A percentile compares a stretch with the other conserved stretches of the same genome.
Evolutionary conservation across 2,797 vertebrate species (phyloP).

Genomic region (Hemitrygon akajei): DNA sequence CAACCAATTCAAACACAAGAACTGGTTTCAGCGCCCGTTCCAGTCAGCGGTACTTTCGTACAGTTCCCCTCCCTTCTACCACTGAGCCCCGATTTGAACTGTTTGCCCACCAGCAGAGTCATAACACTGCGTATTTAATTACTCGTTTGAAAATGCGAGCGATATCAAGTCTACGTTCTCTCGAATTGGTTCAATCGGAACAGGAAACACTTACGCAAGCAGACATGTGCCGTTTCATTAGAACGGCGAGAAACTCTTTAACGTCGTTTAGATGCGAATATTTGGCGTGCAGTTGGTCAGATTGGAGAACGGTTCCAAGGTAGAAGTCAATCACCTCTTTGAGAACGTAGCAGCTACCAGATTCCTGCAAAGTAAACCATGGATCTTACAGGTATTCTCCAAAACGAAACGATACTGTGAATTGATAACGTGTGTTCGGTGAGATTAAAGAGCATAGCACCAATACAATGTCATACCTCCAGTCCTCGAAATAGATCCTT

Average conservation of each 20-base stretch:
- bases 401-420: not conserved
- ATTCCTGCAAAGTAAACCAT: slow-evolving; percentile 44
- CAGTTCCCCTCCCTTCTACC: not conserved
- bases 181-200: not conserved
- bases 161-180: not conserved
- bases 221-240: slow-evolving; percentile 50
- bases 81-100: slow-evolving; percentile 42
- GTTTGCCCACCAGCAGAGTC: slow-evolving; percentile 41
- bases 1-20: not conserved
- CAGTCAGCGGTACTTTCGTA: not conserved
- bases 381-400: slow-evolving; percentile 37
- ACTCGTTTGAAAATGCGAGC: too few species aligned
- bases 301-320: slow-evolving; percentile 57
- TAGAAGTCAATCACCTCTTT: slow-evolving; percentile 64
- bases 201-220: slow-evolving; percentile 54
- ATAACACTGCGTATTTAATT: slow-evolving; percentile 31
- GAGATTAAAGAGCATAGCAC: not conserved
- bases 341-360: slow-evolving; percentile 69
- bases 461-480: not conserved
- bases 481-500: not conserved
- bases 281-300: slow-evolving; percentile 38
- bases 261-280: slow-evolving; percentile 52
- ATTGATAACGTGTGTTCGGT: slow-evolving; percentile 26
- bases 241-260: slow-evolving; percentile 51
- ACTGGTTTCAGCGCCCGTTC: too few species aligned